Conservation (phyloP, 2,113 vertebrate species). For the Lutjanus erythropterus region DNA sequence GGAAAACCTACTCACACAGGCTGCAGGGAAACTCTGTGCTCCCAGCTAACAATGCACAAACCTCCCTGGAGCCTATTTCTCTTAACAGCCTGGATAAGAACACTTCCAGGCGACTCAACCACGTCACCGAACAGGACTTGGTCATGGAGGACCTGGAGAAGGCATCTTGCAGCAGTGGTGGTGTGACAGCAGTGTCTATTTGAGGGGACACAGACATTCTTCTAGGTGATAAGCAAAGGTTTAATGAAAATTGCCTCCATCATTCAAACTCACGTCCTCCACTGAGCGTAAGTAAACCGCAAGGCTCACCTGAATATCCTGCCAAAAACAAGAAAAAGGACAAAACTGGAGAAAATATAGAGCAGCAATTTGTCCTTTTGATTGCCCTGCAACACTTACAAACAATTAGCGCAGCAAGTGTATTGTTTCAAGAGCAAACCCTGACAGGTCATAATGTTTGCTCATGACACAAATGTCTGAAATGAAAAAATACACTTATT, state of each 20-base stretch:
- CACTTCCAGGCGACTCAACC: conserved; percentile 64
- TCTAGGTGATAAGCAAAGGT: conserved; percentile 17
- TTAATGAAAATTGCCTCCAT: neutral
- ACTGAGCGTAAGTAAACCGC: neutral
- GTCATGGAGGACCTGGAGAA: conserved; percentile 86
- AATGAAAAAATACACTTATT: neutral
- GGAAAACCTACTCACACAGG: conserved; percentile 79
- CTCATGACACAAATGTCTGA: neutral
- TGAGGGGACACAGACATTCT: conserved; percentile 38
- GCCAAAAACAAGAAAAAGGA: too few species aligned
- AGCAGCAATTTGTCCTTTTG: neutral
- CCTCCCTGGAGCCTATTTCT: conserved; percentile 80
- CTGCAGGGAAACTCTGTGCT: conserved; percentile 82
- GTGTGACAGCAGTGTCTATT: conserved; percentile 81
- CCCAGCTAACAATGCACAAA: conserved; percentile 78
- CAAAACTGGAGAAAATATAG: neutral
- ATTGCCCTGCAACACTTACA: neutral
- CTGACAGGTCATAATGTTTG: neutral
- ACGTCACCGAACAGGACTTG: conserved; percentile 83
- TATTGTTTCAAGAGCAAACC: too few species aligned
- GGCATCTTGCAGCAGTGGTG: conserved; percentile 75
- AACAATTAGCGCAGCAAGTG: neutral
- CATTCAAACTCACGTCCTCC: neutral
- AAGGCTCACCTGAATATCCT: neutral
- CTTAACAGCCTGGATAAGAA: conserved; percentile 82